Percentiles rank a stretch among this genome's conserved stretches.
phyloP scores from a whole-genome alignment of 2,113 vertebrate genomes.

The Hiodon tergisus region DNA sequence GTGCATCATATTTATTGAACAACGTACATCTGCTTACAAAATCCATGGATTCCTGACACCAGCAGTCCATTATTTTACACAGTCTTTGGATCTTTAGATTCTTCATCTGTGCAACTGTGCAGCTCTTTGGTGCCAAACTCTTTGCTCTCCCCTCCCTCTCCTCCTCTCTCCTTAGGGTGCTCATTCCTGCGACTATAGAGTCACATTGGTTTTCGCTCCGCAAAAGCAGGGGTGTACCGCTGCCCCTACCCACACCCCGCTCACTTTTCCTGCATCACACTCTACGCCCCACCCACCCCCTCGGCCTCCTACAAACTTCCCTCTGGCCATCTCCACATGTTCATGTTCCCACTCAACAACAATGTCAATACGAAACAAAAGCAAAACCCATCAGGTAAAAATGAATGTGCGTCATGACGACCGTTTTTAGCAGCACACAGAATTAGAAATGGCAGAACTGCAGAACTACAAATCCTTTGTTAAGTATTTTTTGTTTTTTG shows the following conservation, averaged over 20 bases:
- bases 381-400: conserved; percentile 5
- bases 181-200: not conserved
- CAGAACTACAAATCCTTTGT: not conserved
- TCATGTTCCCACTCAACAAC: not conserved
- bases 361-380: not conserved
- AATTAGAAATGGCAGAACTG: not conserved
- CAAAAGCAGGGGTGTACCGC: not conserved
- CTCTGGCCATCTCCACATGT: conserved; percentile 25
- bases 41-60: conserved; percentile 15
- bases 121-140: not conserved
- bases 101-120: not conserved
- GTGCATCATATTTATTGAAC: conserved; percentile 26
- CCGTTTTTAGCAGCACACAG: conserved; percentile 5
- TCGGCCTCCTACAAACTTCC: conserved; percentile 24
- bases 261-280: not conserved
- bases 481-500: not conserved
- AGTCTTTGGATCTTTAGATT: not conserved
- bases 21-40: conserved; percentile 25
- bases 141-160: not conserved
- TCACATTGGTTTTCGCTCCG: not conserved
- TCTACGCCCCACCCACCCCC: not conserved
- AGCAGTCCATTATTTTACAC: not conserved
- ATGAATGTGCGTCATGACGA: conserved; percentile 4
- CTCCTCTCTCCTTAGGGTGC: not conserved
- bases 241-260: not conserved